A percentile compares a stretch with the other conserved stretches of the same genome.
These are phyloP conservation scores for Andrena flavipes DNA, from an alignment of 2,888 invertebrate species.

Conservation along the genomic window DNA sequence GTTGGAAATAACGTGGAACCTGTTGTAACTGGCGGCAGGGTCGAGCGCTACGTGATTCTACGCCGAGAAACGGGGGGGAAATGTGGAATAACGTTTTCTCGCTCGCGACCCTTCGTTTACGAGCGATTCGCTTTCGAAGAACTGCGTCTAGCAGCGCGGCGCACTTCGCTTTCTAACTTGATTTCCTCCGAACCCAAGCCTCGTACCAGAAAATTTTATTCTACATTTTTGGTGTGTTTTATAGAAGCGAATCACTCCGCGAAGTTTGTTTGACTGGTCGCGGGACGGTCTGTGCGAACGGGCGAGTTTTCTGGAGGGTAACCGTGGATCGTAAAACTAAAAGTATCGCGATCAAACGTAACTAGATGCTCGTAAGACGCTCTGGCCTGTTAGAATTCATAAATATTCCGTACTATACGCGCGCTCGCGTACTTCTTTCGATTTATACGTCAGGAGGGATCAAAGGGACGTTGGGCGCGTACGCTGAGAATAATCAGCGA, in stretches of 20 bases:
- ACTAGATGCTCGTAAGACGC: too few relatives aligned
- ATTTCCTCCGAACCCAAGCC: background rate
- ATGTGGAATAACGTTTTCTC: background rate
- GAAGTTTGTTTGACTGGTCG: background rate
- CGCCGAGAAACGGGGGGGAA: background rate
- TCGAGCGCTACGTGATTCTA: background rate
- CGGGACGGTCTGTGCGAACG: background rate
- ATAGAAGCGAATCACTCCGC: background rate
- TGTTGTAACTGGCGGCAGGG: background rate
- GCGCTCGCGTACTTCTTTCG: slow-evolving; percentile 27
- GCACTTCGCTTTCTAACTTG: background rate
- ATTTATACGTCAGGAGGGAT: slow-evolving; percentile 61
- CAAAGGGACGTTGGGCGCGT: slow-evolving; percentile 55
- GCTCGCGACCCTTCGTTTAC: background rate
- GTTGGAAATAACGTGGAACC: background rate
- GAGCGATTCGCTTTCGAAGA: background rate
- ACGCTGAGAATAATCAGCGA: slow-evolving; percentile 67
- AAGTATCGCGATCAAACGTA: slow-evolving; percentile 1
- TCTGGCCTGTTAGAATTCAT: slow-evolving; percentile 18
- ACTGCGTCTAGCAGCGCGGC: background rate
- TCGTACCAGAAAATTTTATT: background rate
- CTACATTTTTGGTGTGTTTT: background rate
- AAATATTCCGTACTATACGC: slow-evolving; percentile 24
- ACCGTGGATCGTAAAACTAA: background rate
- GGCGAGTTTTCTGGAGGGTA: background rate